Conservation (phyloP, 2,113 vertebrate genomes). For the Varanus komodoensis region DNA sequence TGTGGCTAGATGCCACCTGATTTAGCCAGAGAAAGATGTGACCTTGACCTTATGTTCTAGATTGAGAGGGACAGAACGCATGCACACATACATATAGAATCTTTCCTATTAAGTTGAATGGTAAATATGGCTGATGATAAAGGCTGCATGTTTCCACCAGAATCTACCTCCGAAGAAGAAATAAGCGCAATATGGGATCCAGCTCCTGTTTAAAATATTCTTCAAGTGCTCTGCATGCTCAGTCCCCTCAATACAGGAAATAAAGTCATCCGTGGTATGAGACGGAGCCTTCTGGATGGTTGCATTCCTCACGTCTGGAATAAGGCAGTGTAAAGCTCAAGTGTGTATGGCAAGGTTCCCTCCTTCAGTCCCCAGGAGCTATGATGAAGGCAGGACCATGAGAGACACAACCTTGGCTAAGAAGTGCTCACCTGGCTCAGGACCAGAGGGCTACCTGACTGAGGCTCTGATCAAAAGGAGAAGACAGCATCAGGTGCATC, state of each 20-base stretch:
- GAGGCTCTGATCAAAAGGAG: too few relatives aligned
- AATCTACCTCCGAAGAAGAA: conserved; percentile 53
- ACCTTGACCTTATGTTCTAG: conserved; percentile 52
- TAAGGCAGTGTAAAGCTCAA: too few relatives aligned
- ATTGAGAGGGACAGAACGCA: neutral
- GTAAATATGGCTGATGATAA: conserved; percentile 44
- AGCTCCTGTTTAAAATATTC: neutral
- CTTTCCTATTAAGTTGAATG: conserved; percentile 63
- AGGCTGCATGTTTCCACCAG: conserved; percentile 1
- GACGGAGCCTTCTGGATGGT: too few relatives aligned
- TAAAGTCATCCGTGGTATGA: neutral
- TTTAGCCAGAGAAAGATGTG: conserved; percentile 24
- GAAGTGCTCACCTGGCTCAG: too few relatives aligned
- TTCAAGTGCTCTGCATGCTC: neutral
- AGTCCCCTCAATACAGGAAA: neutral
- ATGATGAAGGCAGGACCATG: too few relatives aligned
- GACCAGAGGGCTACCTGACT: too few relatives aligned
- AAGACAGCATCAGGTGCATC: too few relatives aligned
- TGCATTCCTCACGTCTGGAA: neutral
- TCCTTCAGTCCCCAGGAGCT: too few relatives aligned
- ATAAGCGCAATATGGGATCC: neutral
- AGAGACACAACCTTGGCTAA: too few relatives aligned
- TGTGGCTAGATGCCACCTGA: neutral
- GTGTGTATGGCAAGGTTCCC: neutral
- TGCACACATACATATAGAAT: conserved; percentile 5